A percentile compares a stretch with the other conserved stretches of the same genome.
phyloP scores from a whole-genome alignment of 2,888 invertebrate genomes.

The Sisyra nigra region DNA sequence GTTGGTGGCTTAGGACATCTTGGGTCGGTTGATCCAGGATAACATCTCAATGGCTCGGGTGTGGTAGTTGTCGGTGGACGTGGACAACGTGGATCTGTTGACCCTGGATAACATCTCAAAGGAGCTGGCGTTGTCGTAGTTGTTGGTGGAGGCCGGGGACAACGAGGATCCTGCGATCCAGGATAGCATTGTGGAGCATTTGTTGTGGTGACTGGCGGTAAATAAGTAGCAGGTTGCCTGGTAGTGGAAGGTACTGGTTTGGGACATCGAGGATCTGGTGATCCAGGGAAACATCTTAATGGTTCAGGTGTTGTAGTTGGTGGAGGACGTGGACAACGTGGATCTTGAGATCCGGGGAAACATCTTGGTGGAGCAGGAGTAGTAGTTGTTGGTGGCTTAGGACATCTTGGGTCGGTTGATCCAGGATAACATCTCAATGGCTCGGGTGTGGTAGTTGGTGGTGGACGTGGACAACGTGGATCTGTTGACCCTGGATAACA shows the following conservation, averaged over 20 bases:
- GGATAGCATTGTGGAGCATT: constrained; percentile 17
- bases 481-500: constrained; percentile 19
- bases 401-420: constrained; percentile 15
- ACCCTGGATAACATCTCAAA: constrained; percentile 18
- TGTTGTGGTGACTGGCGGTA: constrained; percentile 11
- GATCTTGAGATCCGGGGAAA: constrained; percentile 18
- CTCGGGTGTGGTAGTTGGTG: constrained; percentile 12
- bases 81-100: constrained; percentile 20
- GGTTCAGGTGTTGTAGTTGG: constrained; percentile 14
- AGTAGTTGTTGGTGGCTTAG: constrained; percentile 11
- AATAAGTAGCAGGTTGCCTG: constrained; percentile 12
- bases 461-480: constrained; percentile 20
- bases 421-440: constrained; percentile 22
- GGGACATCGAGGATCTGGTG: constrained; percentile 20
- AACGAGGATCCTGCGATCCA: constrained; percentile 18
- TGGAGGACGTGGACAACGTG: constrained; percentile 18
- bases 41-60: constrained; percentile 15
- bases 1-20: constrained; percentile 13
- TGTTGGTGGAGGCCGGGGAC: constrained; percentile 16
- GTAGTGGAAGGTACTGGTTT: constrained; percentile 12
- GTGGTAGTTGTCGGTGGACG: constrained; percentile 12
- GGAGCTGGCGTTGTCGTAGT: constrained; percentile 14
- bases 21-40: constrained; percentile 17
- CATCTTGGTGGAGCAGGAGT: constrained; percentile 15
- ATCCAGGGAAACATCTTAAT: constrained; percentile 18